Evolutionary conservation across 2,113 vertebrate species (phyloP).

Genomic region (Cromileptes altivelis): DNA sequence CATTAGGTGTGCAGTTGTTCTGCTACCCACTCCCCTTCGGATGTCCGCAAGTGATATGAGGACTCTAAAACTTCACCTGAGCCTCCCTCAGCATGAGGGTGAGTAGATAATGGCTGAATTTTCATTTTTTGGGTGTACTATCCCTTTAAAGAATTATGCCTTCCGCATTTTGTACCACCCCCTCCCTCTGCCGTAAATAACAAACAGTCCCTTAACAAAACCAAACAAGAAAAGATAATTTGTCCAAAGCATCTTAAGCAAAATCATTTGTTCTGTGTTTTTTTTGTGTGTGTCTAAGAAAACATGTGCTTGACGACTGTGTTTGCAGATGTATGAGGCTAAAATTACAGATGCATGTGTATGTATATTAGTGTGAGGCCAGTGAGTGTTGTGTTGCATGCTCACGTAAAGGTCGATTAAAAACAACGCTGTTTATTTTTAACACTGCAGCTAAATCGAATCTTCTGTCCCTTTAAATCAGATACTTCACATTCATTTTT

Average conservation of each 20-base stretch:
- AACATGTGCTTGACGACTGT: slow-evolving; percentile 18
- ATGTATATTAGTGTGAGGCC: slow-evolving; percentile 39
- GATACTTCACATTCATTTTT: slow-evolving; percentile 48
- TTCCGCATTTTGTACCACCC: no score
- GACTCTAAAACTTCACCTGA: no score
- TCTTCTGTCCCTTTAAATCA: slow-evolving; percentile 48
- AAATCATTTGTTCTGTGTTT: neutral
- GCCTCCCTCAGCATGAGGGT: no score
- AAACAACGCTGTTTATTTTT: slow-evolving; percentile 2
- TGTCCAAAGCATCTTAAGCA: neutral
- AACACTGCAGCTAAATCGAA: slow-evolving; percentile 19
- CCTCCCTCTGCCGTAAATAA: no score
- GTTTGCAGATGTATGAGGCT: slow-evolving; percentile 31
- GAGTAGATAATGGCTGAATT: no score
- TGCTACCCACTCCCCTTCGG: no score
- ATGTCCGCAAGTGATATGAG: no score
- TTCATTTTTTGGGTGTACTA: no score
- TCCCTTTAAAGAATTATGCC: no score
- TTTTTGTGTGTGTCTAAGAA: neutral
- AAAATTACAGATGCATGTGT: slow-evolving; percentile 36
- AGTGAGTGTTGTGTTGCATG: slow-evolving; percentile 15
- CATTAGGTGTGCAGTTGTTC: no score
- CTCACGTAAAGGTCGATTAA: slow-evolving; percentile 29
- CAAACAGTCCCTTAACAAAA: neutral
- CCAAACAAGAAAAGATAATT: neutral